These are phyloP conservation scores for Proisotoma minuta DNA, from an alignment of 2,888 invertebrate genomes.

Conservation along the genomic window DNA sequence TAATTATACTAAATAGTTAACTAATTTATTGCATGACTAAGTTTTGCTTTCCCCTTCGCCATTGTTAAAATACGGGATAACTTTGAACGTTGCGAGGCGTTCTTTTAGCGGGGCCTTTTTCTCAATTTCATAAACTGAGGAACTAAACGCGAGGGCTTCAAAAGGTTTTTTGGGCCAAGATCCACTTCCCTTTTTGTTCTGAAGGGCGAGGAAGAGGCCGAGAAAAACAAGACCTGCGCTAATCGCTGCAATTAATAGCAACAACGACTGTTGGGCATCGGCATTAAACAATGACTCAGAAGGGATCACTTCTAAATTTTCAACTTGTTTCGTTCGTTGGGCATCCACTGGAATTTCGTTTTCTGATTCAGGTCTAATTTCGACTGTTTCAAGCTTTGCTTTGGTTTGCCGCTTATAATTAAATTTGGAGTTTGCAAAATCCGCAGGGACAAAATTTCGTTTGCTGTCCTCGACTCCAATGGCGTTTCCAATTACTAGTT, in stretches of 20 bases:
- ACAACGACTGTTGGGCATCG: no score
- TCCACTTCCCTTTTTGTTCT: slow-evolving; percentile 46
- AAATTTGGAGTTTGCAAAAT: slow-evolving; percentile 35
- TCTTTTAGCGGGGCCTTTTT: slow-evolving; percentile 27
- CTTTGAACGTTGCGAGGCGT: slow-evolving; percentile 23
- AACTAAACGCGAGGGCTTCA: slow-evolving; percentile 40
- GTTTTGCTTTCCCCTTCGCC: not conserved
- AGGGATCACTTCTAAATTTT: slow-evolving; percentile 7
- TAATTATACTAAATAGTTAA: no score
- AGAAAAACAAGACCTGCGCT: slow-evolving; percentile 39
- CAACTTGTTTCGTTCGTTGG: slow-evolving; percentile 4
- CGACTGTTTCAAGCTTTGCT: not conserved
- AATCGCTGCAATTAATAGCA: slow-evolving; percentile 43
- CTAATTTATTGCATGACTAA: no score
- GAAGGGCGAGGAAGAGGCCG: slow-evolving; percentile 45
- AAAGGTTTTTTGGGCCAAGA: slow-evolving; percentile 43
- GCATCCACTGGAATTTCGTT: slow-evolving; percentile 25
- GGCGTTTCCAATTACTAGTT: slow-evolving; percentile 49
- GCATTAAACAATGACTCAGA: slow-evolving; percentile 16
- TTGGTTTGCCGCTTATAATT: slow-evolving; percentile 21
- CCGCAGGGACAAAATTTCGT: slow-evolving; percentile 33
- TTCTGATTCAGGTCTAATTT: not conserved
- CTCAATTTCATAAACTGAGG: slow-evolving; percentile 42
- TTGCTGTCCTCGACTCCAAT: slow-evolving; percentile 36
- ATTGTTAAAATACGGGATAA: slow-evolving; percentile 14